Conservation (phyloP, 2,797 vertebrate species). For the Semaprochilodus insignis region DNA sequence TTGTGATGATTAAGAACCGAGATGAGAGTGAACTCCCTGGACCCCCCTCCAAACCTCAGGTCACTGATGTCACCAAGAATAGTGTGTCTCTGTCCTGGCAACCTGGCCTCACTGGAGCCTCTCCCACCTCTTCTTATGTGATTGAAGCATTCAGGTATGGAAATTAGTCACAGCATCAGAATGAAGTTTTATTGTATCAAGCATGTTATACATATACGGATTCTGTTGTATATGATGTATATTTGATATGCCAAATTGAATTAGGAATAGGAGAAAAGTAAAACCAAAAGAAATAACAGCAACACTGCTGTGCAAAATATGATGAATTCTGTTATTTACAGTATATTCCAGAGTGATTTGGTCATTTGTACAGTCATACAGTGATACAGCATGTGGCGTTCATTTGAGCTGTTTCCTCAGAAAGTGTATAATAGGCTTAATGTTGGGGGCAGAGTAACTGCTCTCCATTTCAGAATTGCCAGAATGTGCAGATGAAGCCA, state of each 20-base stretch:
- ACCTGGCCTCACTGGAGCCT: slow-evolving; percentile 83
- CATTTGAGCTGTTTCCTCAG: background rate
- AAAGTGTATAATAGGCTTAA: slow-evolving; percentile 21
- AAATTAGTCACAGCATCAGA: background rate
- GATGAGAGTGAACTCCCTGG: slow-evolving; percentile 93
- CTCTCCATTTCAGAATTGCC: background rate
- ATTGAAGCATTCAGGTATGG: slow-evolving; percentile 97
- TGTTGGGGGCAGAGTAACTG: slow-evolving; percentile 1
- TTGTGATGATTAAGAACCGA: slow-evolving; percentile 84
- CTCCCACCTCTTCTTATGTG: slow-evolving; percentile 90
- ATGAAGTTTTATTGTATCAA: background rate
- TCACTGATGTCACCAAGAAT: slow-evolving; percentile 97
- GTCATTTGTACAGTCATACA: background rate
- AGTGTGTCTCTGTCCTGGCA: slow-evolving; percentile 98
- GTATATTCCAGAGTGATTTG: background rate
- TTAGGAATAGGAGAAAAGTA: background rate
- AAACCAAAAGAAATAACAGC: background rate
- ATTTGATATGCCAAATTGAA: background rate
- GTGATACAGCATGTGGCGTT: slow-evolving; percentile 2
- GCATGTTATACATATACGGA: no score
- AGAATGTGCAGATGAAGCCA: slow-evolving; percentile 18
- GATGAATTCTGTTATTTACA: background rate
- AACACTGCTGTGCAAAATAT: background rate
- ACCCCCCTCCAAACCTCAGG: slow-evolving; percentile 95
- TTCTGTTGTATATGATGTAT: background rate